These are phyloP conservation scores for Patella caerulea DNA, from an alignment of 2,888 invertebrate genomes.

Conservation along the genomic window DNA sequence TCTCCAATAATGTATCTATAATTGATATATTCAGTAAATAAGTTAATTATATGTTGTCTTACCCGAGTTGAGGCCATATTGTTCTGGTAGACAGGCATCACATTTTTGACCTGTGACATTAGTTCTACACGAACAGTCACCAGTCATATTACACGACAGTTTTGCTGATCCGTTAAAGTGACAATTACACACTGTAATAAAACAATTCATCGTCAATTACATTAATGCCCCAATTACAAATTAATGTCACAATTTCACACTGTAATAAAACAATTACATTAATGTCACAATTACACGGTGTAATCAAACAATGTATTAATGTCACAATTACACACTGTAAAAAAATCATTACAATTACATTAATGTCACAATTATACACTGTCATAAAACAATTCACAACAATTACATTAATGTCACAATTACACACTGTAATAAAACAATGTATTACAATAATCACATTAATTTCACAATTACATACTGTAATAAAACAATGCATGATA, in stretches of 20 bases:
- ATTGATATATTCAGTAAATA: no score
- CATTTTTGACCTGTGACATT: slow-evolving; percentile 51
- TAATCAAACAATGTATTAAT: background rate
- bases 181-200: slow-evolving; percentile 47
- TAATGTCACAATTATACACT: no score
- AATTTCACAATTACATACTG: no score
- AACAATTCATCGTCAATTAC: background rate
- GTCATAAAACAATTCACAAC: no score
- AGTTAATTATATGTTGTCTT: background rate
- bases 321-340: slow-evolving; percentile 50
- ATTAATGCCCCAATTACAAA: no score
- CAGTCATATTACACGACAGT: slow-evolving; percentile 42
- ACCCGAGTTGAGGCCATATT: slow-evolving; percentile 53
- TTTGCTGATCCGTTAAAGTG: slow-evolving; percentile 41
- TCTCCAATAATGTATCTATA: no score
- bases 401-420: no score
- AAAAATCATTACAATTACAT: background rate
- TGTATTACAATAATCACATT: no score
- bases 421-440: no score
- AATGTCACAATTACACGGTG: no score
- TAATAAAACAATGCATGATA: background rate
- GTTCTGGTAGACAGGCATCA: slow-evolving; percentile 43
- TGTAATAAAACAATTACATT: no score
- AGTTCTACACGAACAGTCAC: slow-evolving; percentile 43
- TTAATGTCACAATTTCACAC: no score